Evolutionary conservation across 2,113 vertebrate genomes (phyloP).

Genomic region (Chloropsis cyanopogon): DNA sequence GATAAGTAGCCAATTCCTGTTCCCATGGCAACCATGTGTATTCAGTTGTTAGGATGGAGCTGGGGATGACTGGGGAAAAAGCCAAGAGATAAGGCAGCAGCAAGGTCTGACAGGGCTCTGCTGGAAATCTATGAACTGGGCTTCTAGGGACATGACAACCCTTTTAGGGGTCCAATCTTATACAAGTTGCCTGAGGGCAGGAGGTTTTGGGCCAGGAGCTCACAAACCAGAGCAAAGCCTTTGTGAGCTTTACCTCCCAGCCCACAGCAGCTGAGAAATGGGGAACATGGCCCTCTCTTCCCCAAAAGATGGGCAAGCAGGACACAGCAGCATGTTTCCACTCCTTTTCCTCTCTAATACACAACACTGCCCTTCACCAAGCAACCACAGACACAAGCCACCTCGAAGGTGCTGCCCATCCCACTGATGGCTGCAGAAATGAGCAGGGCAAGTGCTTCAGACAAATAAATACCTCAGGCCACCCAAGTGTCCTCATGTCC

Average conservation of each 20-base stretch:
- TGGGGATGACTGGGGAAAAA: background rate
- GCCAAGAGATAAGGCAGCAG: background rate
- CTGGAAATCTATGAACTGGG: background rate
- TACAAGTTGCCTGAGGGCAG: background rate
- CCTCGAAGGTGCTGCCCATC: background rate
- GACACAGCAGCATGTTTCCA: background rate
- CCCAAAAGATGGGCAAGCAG: background rate
- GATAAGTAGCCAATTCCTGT: background rate
- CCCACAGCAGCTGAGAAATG: background rate
- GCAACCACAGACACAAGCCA: background rate
- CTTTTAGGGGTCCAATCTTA: background rate
- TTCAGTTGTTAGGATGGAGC: background rate
- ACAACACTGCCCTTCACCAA: background rate
- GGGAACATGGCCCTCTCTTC: background rate
- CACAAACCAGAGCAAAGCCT: background rate
- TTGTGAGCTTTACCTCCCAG: background rate
- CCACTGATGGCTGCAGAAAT: background rate
- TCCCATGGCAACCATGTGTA: background rate
- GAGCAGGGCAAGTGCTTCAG: background rate
- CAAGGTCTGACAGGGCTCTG: rapidly evolving
- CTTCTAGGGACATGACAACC: rapidly evolving
- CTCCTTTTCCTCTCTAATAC: background rate
- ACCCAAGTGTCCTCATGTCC: background rate
- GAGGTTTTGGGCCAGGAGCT: background rate
- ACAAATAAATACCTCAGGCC: background rate